Percentiles rank a stretch among this genome's conserved stretches.
These are phyloP conservation scores for Pristionchus fissidentatus DNA, from an alignment of 2,888 invertebrate species.

Conservation along the genomic window DNA sequence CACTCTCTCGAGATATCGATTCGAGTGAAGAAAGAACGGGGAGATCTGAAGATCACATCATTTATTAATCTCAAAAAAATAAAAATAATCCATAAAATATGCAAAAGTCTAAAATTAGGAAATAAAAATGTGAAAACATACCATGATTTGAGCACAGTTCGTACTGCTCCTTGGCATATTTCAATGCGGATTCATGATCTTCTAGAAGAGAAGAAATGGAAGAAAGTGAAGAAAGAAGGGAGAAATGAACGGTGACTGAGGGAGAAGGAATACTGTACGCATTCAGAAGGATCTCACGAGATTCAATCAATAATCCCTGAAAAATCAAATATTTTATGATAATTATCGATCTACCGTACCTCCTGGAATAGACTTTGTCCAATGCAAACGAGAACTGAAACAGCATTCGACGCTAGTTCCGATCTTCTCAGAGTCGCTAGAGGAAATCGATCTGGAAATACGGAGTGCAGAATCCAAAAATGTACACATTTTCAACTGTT, in stretches of 20 bases:
- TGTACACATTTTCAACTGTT: too few species aligned
- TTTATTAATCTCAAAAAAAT: too few species aligned
- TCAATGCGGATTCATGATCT: neutral
- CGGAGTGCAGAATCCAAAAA: neutral
- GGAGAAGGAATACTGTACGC: slow-evolving; percentile 4
- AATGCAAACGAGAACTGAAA: slow-evolving; percentile 38
- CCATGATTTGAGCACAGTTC: neutral
- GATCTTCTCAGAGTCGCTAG: slow-evolving; percentile 4
- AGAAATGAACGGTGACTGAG: slow-evolving; percentile 18
- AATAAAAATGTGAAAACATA: neutral
- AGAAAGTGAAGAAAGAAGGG: slow-evolving; percentile 37
- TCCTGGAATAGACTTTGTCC: slow-evolving; percentile 23
- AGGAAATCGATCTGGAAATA: slow-evolving; percentile 30
- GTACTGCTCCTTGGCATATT: neutral
- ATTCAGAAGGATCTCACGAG: neutral
- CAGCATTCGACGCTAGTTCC: slow-evolving; percentile 24
- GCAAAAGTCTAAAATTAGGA: neutral
- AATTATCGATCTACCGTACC: neutral
- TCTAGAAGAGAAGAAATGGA: slow-evolving; percentile 15
- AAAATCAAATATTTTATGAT: neutral
- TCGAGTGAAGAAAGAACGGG: neutral
- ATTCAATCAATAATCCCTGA: slow-evolving; percentile 3
- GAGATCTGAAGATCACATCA: neutral
- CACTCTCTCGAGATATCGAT: slow-evolving; percentile 31
- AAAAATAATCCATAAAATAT: neutral